These are phyloP conservation scores for Peromyscus leucopus DNA, from an alignment of 2,113 vertebrate species.

Conservation along the genomic window DNA sequence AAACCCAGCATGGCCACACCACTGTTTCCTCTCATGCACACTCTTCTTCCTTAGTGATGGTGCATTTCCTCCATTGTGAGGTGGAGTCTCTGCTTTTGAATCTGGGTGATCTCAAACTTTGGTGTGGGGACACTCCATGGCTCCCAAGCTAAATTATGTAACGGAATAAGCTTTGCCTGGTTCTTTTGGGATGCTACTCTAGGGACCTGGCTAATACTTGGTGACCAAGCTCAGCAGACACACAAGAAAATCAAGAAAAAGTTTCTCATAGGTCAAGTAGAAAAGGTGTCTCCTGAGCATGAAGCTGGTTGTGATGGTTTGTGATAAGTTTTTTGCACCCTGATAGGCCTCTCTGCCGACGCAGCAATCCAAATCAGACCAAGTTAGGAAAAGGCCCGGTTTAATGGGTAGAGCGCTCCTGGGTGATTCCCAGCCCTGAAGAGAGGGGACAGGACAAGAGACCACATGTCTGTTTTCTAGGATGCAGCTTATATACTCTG, in stretches of 20 bases:
- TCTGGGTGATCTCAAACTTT: not conserved
- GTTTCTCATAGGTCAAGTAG: not conserved
- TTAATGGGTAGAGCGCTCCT: too few species aligned
- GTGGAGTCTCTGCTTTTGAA: not conserved
- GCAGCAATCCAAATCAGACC: too few species aligned
- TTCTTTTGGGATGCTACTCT: not conserved
- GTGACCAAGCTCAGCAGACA: not conserved
- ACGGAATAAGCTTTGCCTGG: not conserved
- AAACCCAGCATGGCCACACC: too few species aligned
- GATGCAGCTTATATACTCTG: too few species aligned
- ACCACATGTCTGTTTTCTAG: too few species aligned
- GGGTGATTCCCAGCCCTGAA: too few species aligned
- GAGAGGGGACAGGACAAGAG: too few species aligned
- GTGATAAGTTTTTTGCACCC: too few species aligned
- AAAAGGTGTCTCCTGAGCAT: not conserved
- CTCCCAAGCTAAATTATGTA: not conserved
- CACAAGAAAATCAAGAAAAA: not conserved
- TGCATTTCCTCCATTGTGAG: not conserved
- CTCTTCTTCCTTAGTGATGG: not conserved
- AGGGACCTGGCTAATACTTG: not conserved
- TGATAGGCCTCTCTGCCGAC: too few species aligned
- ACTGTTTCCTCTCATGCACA: not conserved
- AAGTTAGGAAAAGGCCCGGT: too few species aligned
- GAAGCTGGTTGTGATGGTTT: not conserved
- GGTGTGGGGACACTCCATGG: accelerated